Evolutionary conservation across 2,888 invertebrate genomes (phyloP).

Genomic region (Phragmatobia fuliginosa): DNA sequence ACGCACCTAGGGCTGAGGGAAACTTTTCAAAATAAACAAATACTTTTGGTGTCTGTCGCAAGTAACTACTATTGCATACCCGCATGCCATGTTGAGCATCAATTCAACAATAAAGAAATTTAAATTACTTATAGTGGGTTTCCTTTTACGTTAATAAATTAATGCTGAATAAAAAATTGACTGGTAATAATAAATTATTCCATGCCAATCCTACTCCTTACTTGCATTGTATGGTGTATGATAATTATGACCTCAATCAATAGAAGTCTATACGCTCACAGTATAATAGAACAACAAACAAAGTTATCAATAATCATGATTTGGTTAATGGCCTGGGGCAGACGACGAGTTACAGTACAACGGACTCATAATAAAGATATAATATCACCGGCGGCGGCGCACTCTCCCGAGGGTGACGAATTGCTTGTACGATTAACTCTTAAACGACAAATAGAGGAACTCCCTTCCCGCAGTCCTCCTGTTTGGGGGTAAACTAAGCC

Average conservation of each 20-base stretch:
- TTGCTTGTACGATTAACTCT: slow-evolving; percentile 86
- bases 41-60: slow-evolving; percentile 44
- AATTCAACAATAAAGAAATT: slow-evolving; percentile 33
- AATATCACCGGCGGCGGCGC: slow-evolving; percentile 75
- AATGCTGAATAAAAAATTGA: not conserved
- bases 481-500: slow-evolving; percentile 83
- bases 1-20: slow-evolving; percentile 57
- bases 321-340: slow-evolving; percentile 78
- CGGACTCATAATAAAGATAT: slow-evolving; percentile 84
- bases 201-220: not conserved
- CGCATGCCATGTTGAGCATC: slow-evolving; percentile 36
- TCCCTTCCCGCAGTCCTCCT: slow-evolving; percentile 79
- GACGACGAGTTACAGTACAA: slow-evolving; percentile 62
- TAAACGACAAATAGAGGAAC: slow-evolving; percentile 86
- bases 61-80: slow-evolving; percentile 31
- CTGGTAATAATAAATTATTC: slow-evolving; percentile 1
- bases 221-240: slow-evolving; percentile 12
- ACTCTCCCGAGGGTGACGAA: slow-evolving; percentile 85
- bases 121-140: slow-evolving; percentile 7
- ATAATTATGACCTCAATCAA: slow-evolving; percentile 32
- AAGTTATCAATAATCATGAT: slow-evolving; percentile 84
- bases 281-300: slow-evolving; percentile 60
- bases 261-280: slow-evolving; percentile 34
- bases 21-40: slow-evolving; percentile 72
- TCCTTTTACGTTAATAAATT: slow-evolving; percentile 9